A percentile compares a stretch with the other conserved stretches of the same genome.
phyloP scores from a whole-genome alignment of 2,113 vertebrate genomes.

The Otus sunia region DNA sequence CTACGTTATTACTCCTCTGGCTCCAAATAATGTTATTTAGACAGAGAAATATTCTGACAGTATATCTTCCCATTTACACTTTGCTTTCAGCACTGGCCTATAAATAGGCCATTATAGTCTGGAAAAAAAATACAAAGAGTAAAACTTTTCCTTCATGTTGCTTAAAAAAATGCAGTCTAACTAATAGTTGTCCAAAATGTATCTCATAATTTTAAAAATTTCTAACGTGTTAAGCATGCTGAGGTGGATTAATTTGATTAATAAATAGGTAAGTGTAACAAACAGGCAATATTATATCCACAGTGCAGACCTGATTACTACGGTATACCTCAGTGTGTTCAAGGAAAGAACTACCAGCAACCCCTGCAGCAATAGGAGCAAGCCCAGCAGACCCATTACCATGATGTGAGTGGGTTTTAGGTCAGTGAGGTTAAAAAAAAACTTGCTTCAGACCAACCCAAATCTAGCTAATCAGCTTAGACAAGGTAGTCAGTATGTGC shows the following conservation, averaged over 20 bases:
- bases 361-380: neutral
- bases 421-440: conserved; percentile 10
- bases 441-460: neutral
- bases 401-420: neutral
- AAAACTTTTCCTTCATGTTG: neutral
- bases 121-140: neutral
- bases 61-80: neutral
- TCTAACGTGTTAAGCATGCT: neutral
- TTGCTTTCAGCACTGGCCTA: conserved; percentile 19
- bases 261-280: neutral
- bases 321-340: neutral
- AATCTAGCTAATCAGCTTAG: neutral
- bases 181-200: neutral
- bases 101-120: neutral
- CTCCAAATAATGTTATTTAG: conserved; percentile 37
- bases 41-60: conserved; percentile 35
- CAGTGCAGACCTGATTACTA: neutral
- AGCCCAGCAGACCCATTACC: neutral
- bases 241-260: neutral
- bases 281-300: neutral
- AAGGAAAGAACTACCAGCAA: neutral
- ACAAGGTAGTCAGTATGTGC: neutral
- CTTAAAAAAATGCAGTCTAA: neutral
- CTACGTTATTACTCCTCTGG: neutral
- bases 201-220: neutral